Base-by-base conservation (phyloP, 2,888 invertebrate species). In the Clostera curtula region DNA sequence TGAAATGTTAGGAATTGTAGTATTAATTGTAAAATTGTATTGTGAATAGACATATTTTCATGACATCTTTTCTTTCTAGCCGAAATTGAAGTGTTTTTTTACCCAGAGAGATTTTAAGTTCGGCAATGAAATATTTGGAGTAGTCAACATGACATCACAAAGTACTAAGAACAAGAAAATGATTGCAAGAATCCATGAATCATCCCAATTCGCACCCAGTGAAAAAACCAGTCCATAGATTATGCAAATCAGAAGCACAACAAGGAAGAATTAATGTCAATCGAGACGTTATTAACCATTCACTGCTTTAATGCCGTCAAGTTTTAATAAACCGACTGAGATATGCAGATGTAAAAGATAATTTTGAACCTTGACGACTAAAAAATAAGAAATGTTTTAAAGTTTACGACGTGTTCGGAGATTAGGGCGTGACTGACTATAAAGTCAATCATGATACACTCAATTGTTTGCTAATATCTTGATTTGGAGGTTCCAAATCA, bases 221-320 rank as follows among this genome's bases (percentile, higher is more conserved):
- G 15, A 23, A 55, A 48, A 42, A 49, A 55, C 45, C 46, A 50
- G 56, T 51, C 49, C 43, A 49, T 36, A 55, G 69, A 67, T 72
- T 71, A 73, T 71, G 68, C 56, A 63, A 72, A 72, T 71, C 52
- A 59, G 62, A 60, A 63, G 65, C 61, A 41, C 53, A 58, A 63
- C 56, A 53, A 60, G 55, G 53, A 56, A 58, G 68, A 62, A 60
- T 69, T 63, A 69, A 56, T 63, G 70, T 70, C 71, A 68, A 61
- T 63, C 62, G 50, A 44, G 48, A 57, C 50, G 54, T 53, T 62
- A 65, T 59, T 59, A 61, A 48, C 56, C 48, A 62, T 59, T 51
- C 50, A 50, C 51, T 48, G 43, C 41, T 47, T 49, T 52, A 46
- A 49, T 49, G 46, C 50, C 52, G 47, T 50, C 51, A 51, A 55